Evolutionary conservation across 1,140 invertebrate species (phyloP).

Genomic region (Megathymus violae): DNA sequence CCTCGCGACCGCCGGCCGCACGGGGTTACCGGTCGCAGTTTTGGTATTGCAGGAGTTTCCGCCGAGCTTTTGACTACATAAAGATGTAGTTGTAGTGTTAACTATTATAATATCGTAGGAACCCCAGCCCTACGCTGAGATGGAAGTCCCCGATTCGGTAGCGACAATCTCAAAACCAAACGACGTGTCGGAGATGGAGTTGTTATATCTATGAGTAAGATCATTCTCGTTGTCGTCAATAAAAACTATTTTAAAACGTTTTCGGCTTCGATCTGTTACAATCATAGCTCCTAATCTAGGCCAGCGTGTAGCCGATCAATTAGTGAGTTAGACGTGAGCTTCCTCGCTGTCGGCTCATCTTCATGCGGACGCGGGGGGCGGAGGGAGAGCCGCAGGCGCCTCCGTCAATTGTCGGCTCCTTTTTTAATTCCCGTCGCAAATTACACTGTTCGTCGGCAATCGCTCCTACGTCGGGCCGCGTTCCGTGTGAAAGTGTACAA

Average conservation of each 20-base stretch:
- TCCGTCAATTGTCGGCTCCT: conserved; percentile 26
- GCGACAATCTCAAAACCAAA: too few species aligned
- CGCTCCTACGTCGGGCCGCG: too few species aligned
- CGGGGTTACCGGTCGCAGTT: too few species aligned
- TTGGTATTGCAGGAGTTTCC: too few species aligned
- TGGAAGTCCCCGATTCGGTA: too few species aligned
- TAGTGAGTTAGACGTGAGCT: conserved; percentile 13
- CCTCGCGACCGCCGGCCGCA: too few species aligned
- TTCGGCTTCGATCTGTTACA: neutral
- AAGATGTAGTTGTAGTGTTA: too few species aligned
- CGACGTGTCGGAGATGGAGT: too few species aligned
- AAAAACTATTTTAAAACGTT: neutral
- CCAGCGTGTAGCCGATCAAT: neutral
- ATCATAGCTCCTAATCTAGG: conserved; percentile 8
- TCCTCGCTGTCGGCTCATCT: neutral
- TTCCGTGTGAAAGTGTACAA: conserved; percentile 10
- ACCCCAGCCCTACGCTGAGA: too few species aligned
- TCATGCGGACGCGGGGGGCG: neutral
- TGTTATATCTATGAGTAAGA: too few species aligned
- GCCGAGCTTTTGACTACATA: too few species aligned
- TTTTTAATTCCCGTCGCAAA: conserved; percentile 30
- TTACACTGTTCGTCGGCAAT: conserved; percentile 14
- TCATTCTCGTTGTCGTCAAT: neutral
- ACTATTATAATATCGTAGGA: too few species aligned
- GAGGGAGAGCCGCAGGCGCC: conserved; percentile 6